Evolutionary conservation across 2,113 vertebrate genomes (phyloP).

Genomic region (Lamprotornis superbus): DNA sequence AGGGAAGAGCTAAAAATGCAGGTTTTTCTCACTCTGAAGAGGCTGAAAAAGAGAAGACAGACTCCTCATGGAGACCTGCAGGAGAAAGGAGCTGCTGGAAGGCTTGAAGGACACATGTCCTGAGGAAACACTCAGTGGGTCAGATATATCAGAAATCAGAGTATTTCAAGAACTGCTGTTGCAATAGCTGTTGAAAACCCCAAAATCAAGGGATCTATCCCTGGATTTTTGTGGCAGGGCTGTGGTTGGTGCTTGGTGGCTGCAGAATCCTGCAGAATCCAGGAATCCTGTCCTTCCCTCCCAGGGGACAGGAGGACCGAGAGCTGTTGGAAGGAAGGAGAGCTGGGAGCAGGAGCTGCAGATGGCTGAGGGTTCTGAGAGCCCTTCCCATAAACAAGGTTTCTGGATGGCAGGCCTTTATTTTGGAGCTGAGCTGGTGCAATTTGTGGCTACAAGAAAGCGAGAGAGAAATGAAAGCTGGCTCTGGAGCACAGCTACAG

Average conservation of each 20-base stretch:
- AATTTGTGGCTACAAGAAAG: not conserved
- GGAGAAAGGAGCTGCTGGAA: not conserved
- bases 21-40: not conserved
- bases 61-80: not conserved
- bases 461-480: not conserved
- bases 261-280: no score
- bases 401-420: not conserved
- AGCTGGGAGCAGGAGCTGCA: not conserved
- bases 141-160: not conserved
- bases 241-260: not conserved
- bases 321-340: not conserved
- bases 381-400: not conserved
- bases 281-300: not conserved
- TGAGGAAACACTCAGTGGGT: not conserved
- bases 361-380: not conserved
- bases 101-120: not conserved
- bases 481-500: not conserved
- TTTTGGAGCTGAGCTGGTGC: not conserved
- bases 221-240: not conserved
- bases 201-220: not conserved
- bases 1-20: not conserved
- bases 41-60: not conserved
- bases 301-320: not conserved
- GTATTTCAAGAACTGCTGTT: not conserved
- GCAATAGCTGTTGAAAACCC: not conserved